These are phyloP conservation scores for Saccopteryx bilineata DNA, from an alignment of 2,113 vertebrate genomes.

Conservation along the genomic window DNA sequence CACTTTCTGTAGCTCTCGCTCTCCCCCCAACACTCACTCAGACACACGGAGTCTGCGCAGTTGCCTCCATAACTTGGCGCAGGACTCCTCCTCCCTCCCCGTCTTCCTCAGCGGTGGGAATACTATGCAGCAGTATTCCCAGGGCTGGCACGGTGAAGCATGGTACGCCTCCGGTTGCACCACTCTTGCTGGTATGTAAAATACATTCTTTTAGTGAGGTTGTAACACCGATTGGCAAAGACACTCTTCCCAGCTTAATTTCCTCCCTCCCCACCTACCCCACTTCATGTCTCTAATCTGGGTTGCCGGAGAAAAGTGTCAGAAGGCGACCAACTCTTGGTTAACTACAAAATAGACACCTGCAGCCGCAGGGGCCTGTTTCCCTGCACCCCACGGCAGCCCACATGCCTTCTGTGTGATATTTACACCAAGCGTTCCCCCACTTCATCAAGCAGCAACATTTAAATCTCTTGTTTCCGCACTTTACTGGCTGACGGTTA, in stretches of 20 bases:
- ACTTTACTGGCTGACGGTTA: slow-evolving; percentile 87
- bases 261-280: neutral
- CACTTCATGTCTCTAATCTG: neutral
- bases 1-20: neutral
- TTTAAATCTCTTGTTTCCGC: slow-evolving; percentile 88
- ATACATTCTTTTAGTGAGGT: neutral
- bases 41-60: neutral
- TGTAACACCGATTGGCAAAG: neutral
- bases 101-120: no score
- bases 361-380: neutral
- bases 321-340: neutral
- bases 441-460: slow-evolving; percentile 47
- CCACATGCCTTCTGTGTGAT: neutral
- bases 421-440: neutral
- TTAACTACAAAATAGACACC: neutral
- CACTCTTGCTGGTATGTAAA: neutral
- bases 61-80: neutral
- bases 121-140: neutral
- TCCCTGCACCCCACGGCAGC: neutral
- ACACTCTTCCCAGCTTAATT: neutral
- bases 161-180: neutral
- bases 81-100: no score
- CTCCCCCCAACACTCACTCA: neutral
- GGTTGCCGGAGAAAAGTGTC: neutral
- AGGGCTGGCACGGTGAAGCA: neutral